These are phyloP conservation scores for Athrips mouffetella DNA, from an alignment of 2,888 invertebrate genomes.

Conservation along the genomic window DNA sequence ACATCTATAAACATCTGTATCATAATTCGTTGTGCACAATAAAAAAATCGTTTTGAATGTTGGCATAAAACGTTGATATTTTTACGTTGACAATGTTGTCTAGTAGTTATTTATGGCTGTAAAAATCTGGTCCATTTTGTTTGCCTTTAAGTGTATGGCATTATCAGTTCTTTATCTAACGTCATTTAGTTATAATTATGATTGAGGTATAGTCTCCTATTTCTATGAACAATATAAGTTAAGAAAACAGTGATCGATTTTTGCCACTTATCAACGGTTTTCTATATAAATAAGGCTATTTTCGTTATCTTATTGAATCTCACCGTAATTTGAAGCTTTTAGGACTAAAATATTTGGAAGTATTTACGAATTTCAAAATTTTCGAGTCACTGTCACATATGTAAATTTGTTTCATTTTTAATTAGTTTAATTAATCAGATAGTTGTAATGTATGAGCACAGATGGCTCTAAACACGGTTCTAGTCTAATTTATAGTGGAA, in stretches of 20 bases:
- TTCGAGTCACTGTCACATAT: conserved; percentile 50
- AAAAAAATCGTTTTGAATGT: too few species aligned
- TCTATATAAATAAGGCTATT: conserved; percentile 37
- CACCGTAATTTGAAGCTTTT: conserved; percentile 48
- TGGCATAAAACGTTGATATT: too few species aligned
- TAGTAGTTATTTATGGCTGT: too few species aligned
- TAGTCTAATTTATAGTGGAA: conserved; percentile 70
- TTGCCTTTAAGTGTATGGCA: too few species aligned
- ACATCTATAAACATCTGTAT: too few species aligned
- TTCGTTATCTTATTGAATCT: conserved; percentile 41
- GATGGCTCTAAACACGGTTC: conserved; percentile 64
- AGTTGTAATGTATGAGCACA: conserved; percentile 55
- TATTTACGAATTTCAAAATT: conserved; percentile 45
- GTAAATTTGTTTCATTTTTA: conserved; percentile 37
- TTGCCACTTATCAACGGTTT: conserved; percentile 50
- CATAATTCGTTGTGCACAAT: too few species aligned
- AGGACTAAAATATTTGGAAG: conserved; percentile 55
- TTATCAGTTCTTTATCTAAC: too few species aligned
- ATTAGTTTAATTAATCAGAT: conserved; percentile 30
- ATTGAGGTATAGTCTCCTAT: too few species aligned
- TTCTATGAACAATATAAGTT: conserved; percentile 36
- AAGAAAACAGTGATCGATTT: conserved; percentile 45
- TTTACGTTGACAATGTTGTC: too few species aligned
- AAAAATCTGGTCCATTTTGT: too few species aligned
- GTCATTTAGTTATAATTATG: too few species aligned